A percentile compares a stretch with the other conserved stretches of the same genome.
Evolutionary conservation across 2,888 invertebrate species (phyloP).

Genomic region (Drosophila seclusa): DNA sequence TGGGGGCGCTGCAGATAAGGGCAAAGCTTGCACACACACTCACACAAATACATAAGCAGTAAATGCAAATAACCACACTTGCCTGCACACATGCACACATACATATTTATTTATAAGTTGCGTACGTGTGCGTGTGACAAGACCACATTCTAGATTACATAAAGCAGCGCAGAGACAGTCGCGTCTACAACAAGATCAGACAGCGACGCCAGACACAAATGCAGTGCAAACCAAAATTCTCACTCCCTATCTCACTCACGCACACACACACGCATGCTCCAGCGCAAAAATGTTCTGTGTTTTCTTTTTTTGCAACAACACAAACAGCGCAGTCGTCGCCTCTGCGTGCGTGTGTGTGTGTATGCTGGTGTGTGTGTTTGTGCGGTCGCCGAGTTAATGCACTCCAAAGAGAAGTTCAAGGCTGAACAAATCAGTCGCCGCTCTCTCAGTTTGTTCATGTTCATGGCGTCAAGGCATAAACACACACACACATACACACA

Average conservation of each 20-base stretch:
- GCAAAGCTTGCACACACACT: conserved; percentile 14
- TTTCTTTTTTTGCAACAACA: conserved; percentile 34
- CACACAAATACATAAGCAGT: background rate
- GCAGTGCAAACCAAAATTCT: conserved; percentile 50
- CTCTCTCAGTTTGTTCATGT: conserved; percentile 59
- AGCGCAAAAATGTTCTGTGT: conserved; percentile 36
- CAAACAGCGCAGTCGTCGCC: conserved; percentile 21
- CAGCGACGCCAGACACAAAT: conserved; percentile 40
- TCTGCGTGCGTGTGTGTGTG: conserved; percentile 15
- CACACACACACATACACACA: conserved; percentile 6
- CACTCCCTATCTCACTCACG: conserved; percentile 37
- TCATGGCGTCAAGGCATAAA: conserved; percentile 55
- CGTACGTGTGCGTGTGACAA: conserved; percentile 36
- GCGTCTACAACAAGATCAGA: conserved; percentile 51
- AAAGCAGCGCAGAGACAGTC: conserved; percentile 40
- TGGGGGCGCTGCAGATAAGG: conserved; percentile 45
- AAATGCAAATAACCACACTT: background rate
- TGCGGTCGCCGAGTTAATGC: conserved; percentile 82
- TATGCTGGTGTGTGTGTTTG: conserved; percentile 41
- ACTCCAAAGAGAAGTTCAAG: conserved; percentile 85
- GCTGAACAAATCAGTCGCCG: conserved; percentile 84
- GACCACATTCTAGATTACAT: conserved; percentile 70
- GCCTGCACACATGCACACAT: background rate
- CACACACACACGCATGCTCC: conserved; percentile 16
- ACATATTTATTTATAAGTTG: conserved; percentile 18